Evolutionary conservation across 2,888 invertebrate genomes (phyloP), one percentile per base, ranked within the genome.

Genomic region (Baccha elongata): DNA sequence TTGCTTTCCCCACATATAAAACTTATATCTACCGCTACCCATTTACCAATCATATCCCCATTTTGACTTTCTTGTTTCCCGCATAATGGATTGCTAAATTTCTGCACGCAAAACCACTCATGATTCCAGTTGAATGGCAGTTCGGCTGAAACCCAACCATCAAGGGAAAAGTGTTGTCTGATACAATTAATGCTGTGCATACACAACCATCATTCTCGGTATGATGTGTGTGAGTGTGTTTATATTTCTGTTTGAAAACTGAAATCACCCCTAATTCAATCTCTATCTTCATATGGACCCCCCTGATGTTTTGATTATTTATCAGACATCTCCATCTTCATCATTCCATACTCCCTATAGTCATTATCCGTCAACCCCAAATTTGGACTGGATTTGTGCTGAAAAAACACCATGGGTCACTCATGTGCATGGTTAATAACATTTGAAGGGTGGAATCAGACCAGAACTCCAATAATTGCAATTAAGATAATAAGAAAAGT

Each of bases 401-500:
- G 10, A 65, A 79, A 50, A 40, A 32, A 8, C 4, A 48, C 17
- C 19, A 65, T 11, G 40, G 26, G 26, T 26, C 29, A 35, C 35
- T n/a, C 37, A 48, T 60, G 35, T 35, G 42, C 35, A n/a, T 60
- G 79, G 73, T 73, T 62, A 79, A 71, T 50, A 32, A 67, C n/a
- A n/a, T n/a, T 73, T 62, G 60, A 21, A 72, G 62, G 71, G 62
- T 71, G 75, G 60, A 65, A 58, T 42, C 65, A 26, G 50, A 60
- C 17, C 44, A 37, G 50, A 50, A 42, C 53, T 35, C 50, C 64
- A 58, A n/a, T n/a, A n/a, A 73, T 73, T 64, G 83, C 72, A 83
- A 83, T 83, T 73, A 83, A 83, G 83, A 83, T 83, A 83, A 83
- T 83, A 76, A 83, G 68, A 78, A 83, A 83, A 83, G 78, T 83